Base-by-base conservation (phyloP, 2,797 vertebrate species). In the Notolabrus celidotus region DNA sequence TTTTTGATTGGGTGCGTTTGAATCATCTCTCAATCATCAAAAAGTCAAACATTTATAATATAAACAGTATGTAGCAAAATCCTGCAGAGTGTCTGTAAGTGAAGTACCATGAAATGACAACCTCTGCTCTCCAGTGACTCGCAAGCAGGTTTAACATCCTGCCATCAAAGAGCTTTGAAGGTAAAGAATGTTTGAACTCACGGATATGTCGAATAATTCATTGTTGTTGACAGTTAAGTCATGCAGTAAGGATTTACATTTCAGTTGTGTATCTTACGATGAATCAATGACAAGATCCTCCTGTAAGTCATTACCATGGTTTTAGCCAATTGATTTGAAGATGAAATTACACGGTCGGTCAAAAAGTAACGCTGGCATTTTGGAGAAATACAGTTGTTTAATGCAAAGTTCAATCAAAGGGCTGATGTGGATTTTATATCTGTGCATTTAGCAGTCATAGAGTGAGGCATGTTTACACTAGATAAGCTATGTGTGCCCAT, bases 51-150 rank as follows among this genome's bases (percentile, higher is more conserved):
- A 5, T 69, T 71, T 63, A 7, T 31, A 27, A 31, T 31, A 6
- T 31, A 6, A 31, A 31, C n/a, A n/a, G n/a, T n/a, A 65, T 10
- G 56, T 67, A 11, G 17, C 19, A 36, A 53, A 56, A 77, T 53
- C 33, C 16, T 23, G 15, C 1, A 23, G 58, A 67, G 70, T 67
- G 59, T 64, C 52, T 55, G 29, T 54, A 46, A 61, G 63, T 49
- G 20, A 67, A 42, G 55, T 11, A 55, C 51, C 19, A 62, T 77
- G 53, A 77, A 75, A 80, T 52, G 19, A 42, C 54, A 27, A 71
- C 20, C 53, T 75, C 68, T 77, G 55, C 76, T 76, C 60, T 73
- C n/a, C 39, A 56, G 46, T 54, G 46, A 70, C 29, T 52, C 64
- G 7, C 52, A 54, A 22, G 29, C 20, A 59, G 36, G 17, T 74